Evolutionary conservation across 2,113 vertebrate species (phyloP).

Genomic region (Malurus elegans): DNA sequence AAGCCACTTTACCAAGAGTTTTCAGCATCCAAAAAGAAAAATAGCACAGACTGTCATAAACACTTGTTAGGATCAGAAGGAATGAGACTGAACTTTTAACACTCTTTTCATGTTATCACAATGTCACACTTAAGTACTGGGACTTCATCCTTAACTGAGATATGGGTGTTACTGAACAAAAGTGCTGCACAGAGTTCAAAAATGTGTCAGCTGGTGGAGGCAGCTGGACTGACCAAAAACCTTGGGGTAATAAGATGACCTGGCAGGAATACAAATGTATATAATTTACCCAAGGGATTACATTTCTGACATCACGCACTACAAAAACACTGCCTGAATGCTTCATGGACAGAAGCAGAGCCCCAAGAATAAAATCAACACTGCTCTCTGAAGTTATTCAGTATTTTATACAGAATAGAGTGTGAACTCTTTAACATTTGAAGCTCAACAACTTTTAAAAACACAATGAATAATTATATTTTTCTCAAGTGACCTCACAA

Average conservation of each 20-base stretch:
- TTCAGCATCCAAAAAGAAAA: not conserved
- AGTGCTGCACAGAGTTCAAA: not conserved
- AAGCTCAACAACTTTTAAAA: conserved; percentile 33
- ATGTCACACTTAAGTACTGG: not conserved
- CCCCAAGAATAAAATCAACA: conserved; percentile 11
- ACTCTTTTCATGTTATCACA: not conserved
- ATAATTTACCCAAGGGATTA: not conserved
- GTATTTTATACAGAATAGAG: not conserved
- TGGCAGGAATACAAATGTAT: not conserved
- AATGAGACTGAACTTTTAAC: not conserved
- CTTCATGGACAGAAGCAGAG: conserved; percentile 14
- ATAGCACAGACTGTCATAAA: not conserved
- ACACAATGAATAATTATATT: conserved; percentile 42
- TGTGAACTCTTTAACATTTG: not conserved
- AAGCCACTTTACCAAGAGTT: not conserved
- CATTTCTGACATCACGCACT: conserved; percentile 11
- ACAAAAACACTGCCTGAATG: not conserved
- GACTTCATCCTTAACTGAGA: not conserved
- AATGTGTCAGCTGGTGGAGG: not conserved
- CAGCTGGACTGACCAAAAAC: not conserved
- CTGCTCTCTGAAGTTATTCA: not conserved
- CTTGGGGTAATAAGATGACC: not conserved
- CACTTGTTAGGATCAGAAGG: not conserved
- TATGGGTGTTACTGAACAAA: not conserved
- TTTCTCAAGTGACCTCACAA: conserved; percentile 1